Base-by-base conservation (phyloP, 2,888 invertebrate genomes). In the Pherbina coryleti region DNA sequence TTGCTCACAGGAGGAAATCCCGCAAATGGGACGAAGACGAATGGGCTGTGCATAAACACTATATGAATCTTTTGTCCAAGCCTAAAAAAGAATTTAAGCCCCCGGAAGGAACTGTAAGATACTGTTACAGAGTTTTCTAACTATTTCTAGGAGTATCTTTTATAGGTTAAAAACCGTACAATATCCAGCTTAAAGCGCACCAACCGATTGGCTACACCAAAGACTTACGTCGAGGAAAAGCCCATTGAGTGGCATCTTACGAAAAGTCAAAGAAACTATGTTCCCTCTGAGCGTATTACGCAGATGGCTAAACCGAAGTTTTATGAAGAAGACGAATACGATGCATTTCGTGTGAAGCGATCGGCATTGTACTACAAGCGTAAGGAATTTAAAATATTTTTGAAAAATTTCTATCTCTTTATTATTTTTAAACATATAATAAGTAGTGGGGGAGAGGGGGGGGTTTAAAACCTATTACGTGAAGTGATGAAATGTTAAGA, bases 311-410 rank as follows among this genome's bases (percentile, higher is more conserved):
- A 69, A 55, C 79, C 79, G 1, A 78, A 70, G 49, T n/a, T n/a
- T n/a, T 62, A 49, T 25, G 14, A 2, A 3, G 17, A 34, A 22
- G 17, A 11, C 2, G 53, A 53, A 37, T n/a, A 31, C n/a, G 71
- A 75, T 25, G 53, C 55, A 22, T 66, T 53, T 31, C 71, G 64
- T 0, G 78, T 78, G 51, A 77, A 77, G 51, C 44, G 22, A n/a
- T 51, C 11, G 9, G 79, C 82, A 11, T 76, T 81, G 17, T 19
- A 37, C 3, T 82, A 82, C 31, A 78, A 60, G 37, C 76, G 81
- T 81, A 55, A 31, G 8, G 37, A 8, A 8, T 37, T 37, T 37
- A 8, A 37, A 37, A 37, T 37, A 37, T n/a, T n/a, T n/a, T n/a
- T n/a, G n/a, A n/a, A n/a, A n/a, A n/a, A n/a, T n/a, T n/a, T n/a